Conservation (phyloP, 2,797 vertebrate genomes). For the Poecile montanus region DNA sequence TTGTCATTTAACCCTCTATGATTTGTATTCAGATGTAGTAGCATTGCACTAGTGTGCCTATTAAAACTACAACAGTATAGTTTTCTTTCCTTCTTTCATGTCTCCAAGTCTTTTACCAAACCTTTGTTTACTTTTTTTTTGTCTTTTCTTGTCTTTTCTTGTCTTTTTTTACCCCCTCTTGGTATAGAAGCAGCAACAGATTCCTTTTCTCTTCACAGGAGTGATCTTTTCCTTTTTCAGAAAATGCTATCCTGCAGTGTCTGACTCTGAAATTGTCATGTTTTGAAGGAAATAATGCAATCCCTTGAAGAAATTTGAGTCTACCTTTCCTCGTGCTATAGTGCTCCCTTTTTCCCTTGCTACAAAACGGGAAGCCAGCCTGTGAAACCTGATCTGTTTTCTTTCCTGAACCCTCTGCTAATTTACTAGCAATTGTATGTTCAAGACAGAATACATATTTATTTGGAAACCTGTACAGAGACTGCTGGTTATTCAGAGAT, state of each 20-base stretch:
- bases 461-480: not conserved
- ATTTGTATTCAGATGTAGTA: slow-evolving; percentile 12
- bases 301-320: not conserved
- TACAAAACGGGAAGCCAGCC: not conserved
- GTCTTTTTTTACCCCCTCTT: rapidly evolving
- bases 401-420: not conserved
- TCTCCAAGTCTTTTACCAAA: not conserved
- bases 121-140: not conserved
- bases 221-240: not conserved
- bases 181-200: not conserved
- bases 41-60: not conserved
- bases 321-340: not conserved
- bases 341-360: not conserved
- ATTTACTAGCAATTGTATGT: slow-evolving; percentile 1
- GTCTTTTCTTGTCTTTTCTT: not conserved
- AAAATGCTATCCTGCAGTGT: not conserved
- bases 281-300: slow-evolving; percentile 33
- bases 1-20: slow-evolving; percentile 42
- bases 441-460: slow-evolving; percentile 18
- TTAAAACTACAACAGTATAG: not conserved
- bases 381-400: not conserved
- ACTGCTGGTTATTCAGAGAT: not conserved
- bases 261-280: not conserved
- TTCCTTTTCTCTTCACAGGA: not conserved
- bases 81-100: not conserved